Conservation (phyloP, 2,888 invertebrate genomes). For the Conus canariensis region DNA sequence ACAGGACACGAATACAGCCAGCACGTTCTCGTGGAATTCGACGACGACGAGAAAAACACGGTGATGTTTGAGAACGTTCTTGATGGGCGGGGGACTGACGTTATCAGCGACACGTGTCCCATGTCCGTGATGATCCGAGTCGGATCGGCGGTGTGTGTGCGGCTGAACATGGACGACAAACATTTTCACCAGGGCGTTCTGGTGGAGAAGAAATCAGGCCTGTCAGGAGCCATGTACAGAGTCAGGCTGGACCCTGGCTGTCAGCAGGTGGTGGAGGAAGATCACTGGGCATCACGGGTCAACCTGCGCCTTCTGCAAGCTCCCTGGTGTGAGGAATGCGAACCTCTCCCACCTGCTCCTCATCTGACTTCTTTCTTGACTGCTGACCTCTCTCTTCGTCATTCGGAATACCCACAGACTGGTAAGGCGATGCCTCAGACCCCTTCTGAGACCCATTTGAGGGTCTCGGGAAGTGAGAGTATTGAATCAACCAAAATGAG, state of each 20-base stretch:
- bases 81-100: conserved; percentile 87
- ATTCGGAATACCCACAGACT: conserved; percentile 4
- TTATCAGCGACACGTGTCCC: conserved; percentile 96
- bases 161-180: conserved; percentile 81
- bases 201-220: conserved; percentile 82
- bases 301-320: conserved; percentile 93
- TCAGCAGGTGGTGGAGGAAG: conserved; percentile 41
- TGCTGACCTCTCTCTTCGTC: conserved; percentile 12
- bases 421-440: conserved; percentile 57
- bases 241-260: conserved; percentile 8
- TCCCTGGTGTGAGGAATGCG: conserved; percentile 98
- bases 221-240: conserved; percentile 22
- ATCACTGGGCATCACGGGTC: conserved; percentile 89
- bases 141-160: conserved; percentile 88
- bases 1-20: conserved; percentile 80
- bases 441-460: conserved; percentile 65
- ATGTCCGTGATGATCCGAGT: conserved; percentile 87
- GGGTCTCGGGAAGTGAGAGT: conserved; percentile 61
- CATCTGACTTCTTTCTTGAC: conserved; percentile 45
- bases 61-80: conserved; percentile 86
- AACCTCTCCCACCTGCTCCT: conserved; percentile 49
- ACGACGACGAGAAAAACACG: conserved; percentile 85
- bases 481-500: conserved; percentile 72
- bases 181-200: conserved; percentile 93
- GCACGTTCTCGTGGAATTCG: conserved; percentile 90